Conservation (phyloP, 2,113 vertebrate species). For the Zootoca vivipara region DNA sequence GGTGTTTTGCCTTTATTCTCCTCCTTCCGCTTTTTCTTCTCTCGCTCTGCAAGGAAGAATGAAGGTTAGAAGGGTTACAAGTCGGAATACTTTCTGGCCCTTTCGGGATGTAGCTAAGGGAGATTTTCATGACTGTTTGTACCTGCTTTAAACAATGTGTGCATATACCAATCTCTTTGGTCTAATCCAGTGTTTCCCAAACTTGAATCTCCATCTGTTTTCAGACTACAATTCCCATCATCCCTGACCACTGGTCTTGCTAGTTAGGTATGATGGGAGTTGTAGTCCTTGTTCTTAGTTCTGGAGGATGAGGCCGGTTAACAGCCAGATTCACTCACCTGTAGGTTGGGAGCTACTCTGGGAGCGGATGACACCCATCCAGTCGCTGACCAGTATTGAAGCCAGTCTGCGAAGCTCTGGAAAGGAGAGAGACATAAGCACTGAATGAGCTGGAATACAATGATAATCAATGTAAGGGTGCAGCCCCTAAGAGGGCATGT, state of each 20-base stretch:
- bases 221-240: too few species aligned
- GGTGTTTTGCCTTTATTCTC: slow-evolving; percentile 79
- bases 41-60: slow-evolving; percentile 58
- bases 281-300: neutral
- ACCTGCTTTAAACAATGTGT: neutral
- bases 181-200: too few species aligned
- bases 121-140: neutral
- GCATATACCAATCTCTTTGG: too few species aligned
- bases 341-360: slow-evolving; percentile 83
- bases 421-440: too few species aligned
- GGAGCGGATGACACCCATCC: slow-evolving; percentile 95
- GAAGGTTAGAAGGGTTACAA: neutral
- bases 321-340: slow-evolving; percentile 48
- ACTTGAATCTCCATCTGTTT: too few species aligned
- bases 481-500: neutral
- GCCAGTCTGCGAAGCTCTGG: slow-evolving; percentile 90
- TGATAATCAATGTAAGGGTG: neutral
- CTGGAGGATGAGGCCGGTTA: too few species aligned
- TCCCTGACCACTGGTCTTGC: too few species aligned
- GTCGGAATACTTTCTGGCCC: neutral
- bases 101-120: neutral
- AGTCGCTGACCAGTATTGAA: slow-evolving; percentile 88
- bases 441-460: neutral
- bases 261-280: too few species aligned
- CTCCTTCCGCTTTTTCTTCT: slow-evolving; percentile 89